Evolutionary conservation across 23 tunicate species (phyloP).

Genomic region (Oikopleura vanhoeffeni): DNA sequence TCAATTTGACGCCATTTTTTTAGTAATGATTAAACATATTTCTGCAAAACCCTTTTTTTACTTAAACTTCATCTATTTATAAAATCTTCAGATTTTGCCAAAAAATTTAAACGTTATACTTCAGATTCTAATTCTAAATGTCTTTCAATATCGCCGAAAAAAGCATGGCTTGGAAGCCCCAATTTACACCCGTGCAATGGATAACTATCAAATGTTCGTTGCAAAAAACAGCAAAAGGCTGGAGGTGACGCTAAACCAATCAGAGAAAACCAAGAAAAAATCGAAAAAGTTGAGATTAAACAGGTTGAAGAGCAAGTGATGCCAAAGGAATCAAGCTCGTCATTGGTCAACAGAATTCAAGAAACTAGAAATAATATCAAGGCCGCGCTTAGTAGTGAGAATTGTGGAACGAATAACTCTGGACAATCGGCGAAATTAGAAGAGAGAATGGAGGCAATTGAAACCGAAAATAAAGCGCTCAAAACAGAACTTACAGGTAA

Average conservation of each 20-base stretch:
- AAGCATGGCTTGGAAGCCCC: neutral
- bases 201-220: neutral
- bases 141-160: neutral
- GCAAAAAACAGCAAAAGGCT: neutral
- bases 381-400: neutral
- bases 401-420: neutral
- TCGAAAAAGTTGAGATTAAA: too few relatives aligned
- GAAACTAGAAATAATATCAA: neutral
- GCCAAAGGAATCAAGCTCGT: too few relatives aligned
- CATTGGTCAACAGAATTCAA: neutral
- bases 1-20: too few relatives aligned
- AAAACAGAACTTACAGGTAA: neutral
- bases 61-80: too few relatives aligned
- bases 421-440: neutral
- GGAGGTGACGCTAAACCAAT: neutral
- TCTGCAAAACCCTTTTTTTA: too few relatives aligned
- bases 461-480: neutral
- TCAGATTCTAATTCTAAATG: neutral
- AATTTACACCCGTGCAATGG: neutral
- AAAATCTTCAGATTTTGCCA: too few relatives aligned
- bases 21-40: too few relatives aligned
- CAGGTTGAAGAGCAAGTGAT: too few relatives aligned
- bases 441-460: neutral
- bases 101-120: too few relatives aligned
- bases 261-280: too few relatives aligned